These are phyloP conservation scores for Macrosiphum euphorbiae DNA, from an alignment of 2,888 invertebrate species.

Conservation along the genomic window DNA sequence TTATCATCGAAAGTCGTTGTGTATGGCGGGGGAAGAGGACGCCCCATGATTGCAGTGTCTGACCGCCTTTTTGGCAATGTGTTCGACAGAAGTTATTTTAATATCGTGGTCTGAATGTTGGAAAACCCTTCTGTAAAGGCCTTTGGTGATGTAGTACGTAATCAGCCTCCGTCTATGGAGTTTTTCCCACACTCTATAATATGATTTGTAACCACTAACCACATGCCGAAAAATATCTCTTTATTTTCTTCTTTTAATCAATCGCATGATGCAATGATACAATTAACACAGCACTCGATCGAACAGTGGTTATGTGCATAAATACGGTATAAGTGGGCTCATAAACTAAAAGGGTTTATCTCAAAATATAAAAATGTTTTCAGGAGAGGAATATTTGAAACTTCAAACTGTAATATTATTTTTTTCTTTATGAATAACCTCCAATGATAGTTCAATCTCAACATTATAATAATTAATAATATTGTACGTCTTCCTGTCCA, in stretches of 20 bases:
- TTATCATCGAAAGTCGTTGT: conserved; percentile 9
- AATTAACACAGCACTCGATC: not conserved
- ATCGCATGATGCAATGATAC: not conserved
- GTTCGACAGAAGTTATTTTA: not conserved
- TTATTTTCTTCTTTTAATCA: not conserved
- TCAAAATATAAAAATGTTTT: not conserved
- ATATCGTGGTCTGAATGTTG: not conserved
- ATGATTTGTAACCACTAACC: not conserved
- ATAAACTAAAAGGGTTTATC: not conserved
- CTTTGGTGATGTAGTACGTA: not conserved
- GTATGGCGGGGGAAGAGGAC: not conserved
- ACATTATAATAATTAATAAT: not conserved
- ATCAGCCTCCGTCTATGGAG: not conserved
- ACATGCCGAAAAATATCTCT: not conserved
- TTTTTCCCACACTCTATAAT: not conserved
- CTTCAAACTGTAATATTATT: not conserved
- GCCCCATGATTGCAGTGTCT: not conserved
- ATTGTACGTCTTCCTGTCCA: not conserved
- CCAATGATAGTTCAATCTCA: not conserved
- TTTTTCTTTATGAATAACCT: not conserved
- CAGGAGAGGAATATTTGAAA: not conserved
- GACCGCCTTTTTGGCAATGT: not conserved
- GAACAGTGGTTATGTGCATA: not conserved
- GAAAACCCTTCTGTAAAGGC: not conserved
- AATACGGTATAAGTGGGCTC: not conserved